Evolutionary conservation across 1,140 invertebrate genomes (phyloP), one percentile per base, ranked within the genome.

Genomic region (Solenopsis invicta): DNA sequence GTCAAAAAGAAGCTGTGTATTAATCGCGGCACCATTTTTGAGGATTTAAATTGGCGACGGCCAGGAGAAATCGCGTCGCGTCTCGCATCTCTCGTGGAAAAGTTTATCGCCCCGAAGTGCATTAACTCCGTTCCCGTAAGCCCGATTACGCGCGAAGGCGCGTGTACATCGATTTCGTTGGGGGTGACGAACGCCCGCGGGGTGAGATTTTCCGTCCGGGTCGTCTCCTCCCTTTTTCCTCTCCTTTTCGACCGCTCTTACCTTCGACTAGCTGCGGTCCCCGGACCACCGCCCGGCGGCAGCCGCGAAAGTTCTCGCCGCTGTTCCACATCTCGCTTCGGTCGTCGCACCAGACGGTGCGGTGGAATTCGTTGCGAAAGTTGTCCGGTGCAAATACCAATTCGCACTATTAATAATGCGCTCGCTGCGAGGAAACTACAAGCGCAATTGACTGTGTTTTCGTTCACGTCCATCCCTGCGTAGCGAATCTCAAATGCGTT

Each of bases 81-180:
- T 87, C 48, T 52, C 41, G n/a, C 45, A 54, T 66, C 74, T 67
- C 34, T 67, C 78, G 89, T 48, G 84, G 89, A 88, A 86, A 90
- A 90, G 77, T 90, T 90, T 90, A 90, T 90, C 86, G 52, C 34
- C 74, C 6, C 69, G 81, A 90, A 88, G 76, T 82, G 86, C 89
- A 88, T 90, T 90, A 90, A 88, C 81, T 82, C 18, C 34, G 12
- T 61, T 66, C 71, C 78, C 88, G 59, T 81, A 87, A 87, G 85
- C 62, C 16, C 4, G 52, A 80, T 80, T 59, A 37, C 76, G 52
- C 76, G 77, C 48, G n/a, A 50, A 54, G 16, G 54, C 62, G 54
- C 45, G 59, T 81, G 34, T 54, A 74, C 66, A 29, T 67, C 67
- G 71, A 74, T 59, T 78, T 90, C 56, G 56, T 74, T 71, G 85